These are phyloP conservation scores for Autographa pulchrina DNA, from an alignment of 2,888 invertebrate genomes.

Conservation along the genomic window DNA sequence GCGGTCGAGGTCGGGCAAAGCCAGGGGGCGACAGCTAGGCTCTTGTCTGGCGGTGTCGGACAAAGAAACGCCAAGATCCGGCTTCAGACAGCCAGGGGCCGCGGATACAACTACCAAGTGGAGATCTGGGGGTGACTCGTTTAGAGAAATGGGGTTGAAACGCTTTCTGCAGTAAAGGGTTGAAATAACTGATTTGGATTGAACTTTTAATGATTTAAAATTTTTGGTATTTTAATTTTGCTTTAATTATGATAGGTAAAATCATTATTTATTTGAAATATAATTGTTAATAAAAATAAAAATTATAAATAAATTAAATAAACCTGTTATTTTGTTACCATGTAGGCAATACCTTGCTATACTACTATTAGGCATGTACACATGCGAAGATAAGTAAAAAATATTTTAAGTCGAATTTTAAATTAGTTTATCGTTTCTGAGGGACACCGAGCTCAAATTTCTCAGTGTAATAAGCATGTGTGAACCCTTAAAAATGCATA, in stretches of 20 bases:
- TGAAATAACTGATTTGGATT: neutral
- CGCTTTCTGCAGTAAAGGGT: neutral
- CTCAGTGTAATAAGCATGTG: too few species aligned
- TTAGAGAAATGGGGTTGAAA: neutral
- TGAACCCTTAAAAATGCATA: too few species aligned
- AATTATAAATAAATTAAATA: too few species aligned
- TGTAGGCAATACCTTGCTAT: too few species aligned
- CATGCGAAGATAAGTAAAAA: too few species aligned
- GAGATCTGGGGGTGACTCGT: neutral
- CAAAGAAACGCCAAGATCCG: neutral
- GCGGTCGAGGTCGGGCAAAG: neutral
- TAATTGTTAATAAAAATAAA: too few species aligned
- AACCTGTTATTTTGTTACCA: too few species aligned
- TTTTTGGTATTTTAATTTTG: neutral
- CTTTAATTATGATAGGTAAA: neutral
- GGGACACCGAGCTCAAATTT: too few species aligned
- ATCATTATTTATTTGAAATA: too few species aligned
- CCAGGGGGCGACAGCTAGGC: neutral
- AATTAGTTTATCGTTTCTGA: too few species aligned
- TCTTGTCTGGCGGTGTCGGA: neutral
- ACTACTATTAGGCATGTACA: too few species aligned
- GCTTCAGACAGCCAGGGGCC: neutral
- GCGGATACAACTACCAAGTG: neutral
- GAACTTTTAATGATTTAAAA: neutral
- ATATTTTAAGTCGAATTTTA: too few species aligned